Conservation (phyloP, 2,113 vertebrate genomes). For the Hucho hucho region DNA sequence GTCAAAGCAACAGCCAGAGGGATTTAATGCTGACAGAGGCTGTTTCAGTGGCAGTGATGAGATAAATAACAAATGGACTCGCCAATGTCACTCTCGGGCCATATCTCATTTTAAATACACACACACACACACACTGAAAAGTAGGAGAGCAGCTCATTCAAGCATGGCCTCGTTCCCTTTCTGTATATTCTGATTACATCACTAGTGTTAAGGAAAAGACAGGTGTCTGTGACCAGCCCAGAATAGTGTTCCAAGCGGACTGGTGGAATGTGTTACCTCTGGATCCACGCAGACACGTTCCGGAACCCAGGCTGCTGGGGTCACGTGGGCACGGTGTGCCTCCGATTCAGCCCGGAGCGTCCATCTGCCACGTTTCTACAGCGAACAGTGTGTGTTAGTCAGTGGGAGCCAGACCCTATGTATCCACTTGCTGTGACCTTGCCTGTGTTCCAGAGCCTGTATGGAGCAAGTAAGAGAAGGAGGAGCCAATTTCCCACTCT, state of each 20-base stretch:
- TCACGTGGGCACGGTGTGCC: neutral
- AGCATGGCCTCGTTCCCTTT: too few species aligned
- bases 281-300: neutral
- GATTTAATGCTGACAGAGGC: constrained; percentile 63
- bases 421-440: neutral
- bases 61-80: constrained; percentile 16
- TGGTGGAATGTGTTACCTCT: neutral
- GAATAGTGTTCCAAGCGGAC: too few species aligned
- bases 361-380: neutral
- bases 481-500: neutral
- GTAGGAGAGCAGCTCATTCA: too few species aligned
- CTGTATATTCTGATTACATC: too few species aligned
- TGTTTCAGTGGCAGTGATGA: constrained; percentile 38
- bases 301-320: neutral
- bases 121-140: neutral
- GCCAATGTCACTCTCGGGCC: constrained; percentile 35
- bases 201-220: too few species aligned
- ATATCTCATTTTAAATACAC: constrained; percentile 31
- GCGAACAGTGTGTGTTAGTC: neutral
- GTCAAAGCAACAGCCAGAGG: constrained; percentile 55
- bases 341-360: neutral
- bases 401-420: neutral
- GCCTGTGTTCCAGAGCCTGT: neutral
- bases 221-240: too few species aligned
- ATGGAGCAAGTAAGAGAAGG: neutral